phyloP scores from a whole-genome alignment of 2,797 vertebrate genomes.

The Melanotaenia nigrans region DNA sequence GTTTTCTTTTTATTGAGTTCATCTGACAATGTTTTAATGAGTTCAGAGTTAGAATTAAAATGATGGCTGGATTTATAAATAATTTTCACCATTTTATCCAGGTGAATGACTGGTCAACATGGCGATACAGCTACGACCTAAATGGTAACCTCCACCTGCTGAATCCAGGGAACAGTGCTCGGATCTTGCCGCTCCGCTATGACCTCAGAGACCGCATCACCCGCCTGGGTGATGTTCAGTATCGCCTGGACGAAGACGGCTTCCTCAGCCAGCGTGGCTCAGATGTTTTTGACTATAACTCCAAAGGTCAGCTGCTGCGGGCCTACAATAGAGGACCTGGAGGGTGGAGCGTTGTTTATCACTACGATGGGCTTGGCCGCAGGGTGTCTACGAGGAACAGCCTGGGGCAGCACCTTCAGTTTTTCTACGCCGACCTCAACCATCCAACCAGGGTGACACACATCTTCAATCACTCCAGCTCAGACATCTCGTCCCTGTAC shows the following conservation, averaged over 20 bases:
- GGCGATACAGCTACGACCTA: conserved; percentile 98
- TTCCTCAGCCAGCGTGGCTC: conserved; percentile 93
- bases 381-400: conserved; percentile 96
- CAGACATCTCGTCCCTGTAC: conserved; percentile 96
- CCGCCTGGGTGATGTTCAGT: conserved; percentile 94
- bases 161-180: conserved; percentile 94
- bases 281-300: conserved; percentile 98
- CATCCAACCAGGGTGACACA: conserved; percentile 95
- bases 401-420: conserved; percentile 96
- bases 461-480: conserved; percentile 99
- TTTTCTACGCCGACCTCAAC: conserved; percentile 98
- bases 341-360: conserved; percentile 96
- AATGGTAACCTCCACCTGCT: conserved; percentile 97
- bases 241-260: conserved; percentile 96
- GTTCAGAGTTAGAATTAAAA: not conserved
- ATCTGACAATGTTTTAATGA: not conserved
- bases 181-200: conserved; percentile 94
- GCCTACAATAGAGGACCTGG: conserved; percentile 93
- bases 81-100: conserved; percentile 26
- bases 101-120: conserved; percentile 96
- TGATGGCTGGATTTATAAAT: not conserved
- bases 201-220: conserved; percentile 98
- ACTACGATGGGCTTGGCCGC: conserved; percentile 94
- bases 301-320: conserved; percentile 93
- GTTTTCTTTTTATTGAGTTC: conserved; percentile 1